Conservation (phyloP, 2,113 vertebrate genomes). For the Tretioscincus oriximinensis region DNA sequence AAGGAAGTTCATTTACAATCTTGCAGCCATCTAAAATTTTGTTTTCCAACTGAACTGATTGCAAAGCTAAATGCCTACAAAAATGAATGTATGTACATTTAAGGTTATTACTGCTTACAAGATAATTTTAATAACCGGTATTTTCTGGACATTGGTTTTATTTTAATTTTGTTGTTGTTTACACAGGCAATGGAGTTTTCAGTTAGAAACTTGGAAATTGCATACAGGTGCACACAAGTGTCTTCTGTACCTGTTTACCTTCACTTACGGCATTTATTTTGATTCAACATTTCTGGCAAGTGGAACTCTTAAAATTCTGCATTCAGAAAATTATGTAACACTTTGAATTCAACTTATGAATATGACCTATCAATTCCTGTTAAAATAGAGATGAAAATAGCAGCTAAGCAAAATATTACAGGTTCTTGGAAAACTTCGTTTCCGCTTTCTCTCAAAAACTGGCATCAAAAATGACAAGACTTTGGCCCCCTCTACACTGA, state of each 20-base stretch:
- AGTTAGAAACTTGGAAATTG: not conserved
- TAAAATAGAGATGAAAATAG: not conserved
- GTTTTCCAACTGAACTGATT: not conserved
- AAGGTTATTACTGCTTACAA: not conserved
- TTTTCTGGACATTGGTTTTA: not conserved
- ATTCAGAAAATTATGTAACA: too few species aligned
- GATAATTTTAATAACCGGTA: not conserved
- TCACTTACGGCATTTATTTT: not conserved
- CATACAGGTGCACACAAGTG: not conserved
- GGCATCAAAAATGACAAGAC: too few species aligned
- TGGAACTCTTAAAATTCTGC: too few species aligned
- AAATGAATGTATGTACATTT: not conserved
- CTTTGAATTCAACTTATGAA: not conserved
- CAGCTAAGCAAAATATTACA: too few species aligned
- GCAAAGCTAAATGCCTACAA: fast-evolving
- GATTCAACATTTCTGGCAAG: not conserved
- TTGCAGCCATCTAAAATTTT: not conserved
- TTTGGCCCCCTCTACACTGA: too few species aligned
- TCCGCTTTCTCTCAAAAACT: too few species aligned
- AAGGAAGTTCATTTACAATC: not conserved
- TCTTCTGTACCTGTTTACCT: not conserved
- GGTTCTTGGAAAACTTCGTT: too few species aligned
- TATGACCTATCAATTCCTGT: not conserved
- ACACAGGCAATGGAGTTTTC: not conserved
- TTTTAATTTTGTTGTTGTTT: not conserved